Evolutionary conservation across 2,888 invertebrate species (phyloP).

Genomic region (Heliconius cydno): DNA sequence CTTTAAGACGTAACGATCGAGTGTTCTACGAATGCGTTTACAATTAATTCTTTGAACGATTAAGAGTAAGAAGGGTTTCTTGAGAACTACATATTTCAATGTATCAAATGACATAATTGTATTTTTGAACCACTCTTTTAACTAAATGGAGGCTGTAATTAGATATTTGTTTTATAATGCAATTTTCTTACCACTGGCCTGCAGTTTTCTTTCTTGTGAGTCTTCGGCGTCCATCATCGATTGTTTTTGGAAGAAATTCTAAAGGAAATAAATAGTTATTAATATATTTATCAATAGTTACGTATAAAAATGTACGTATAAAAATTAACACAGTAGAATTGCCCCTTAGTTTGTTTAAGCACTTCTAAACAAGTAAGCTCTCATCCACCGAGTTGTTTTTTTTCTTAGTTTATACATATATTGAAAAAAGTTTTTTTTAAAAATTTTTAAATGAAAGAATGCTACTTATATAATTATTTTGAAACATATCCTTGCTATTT

Average conservation of each 20-base stretch:
- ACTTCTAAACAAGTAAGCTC: too few relatives aligned
- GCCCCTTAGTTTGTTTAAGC: not conserved
- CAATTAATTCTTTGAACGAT: conserved; percentile 28
- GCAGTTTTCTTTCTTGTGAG: conserved; percentile 78
- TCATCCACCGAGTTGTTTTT: too few relatives aligned
- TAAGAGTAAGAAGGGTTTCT: conserved; percentile 19
- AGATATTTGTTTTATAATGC: not conserved
- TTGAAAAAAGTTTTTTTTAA: too few relatives aligned
- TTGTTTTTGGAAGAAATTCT: conserved; percentile 80
- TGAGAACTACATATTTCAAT: conserved; percentile 14
- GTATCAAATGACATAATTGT: conserved; percentile 16
- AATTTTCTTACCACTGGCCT: conserved; percentile 73
- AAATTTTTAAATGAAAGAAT: too few relatives aligned
- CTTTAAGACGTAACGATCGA: conserved; percentile 16
- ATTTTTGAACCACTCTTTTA: not conserved
- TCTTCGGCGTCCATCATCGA: conserved; percentile 76
- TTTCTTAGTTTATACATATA: too few relatives aligned
- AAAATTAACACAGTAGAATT: not conserved
- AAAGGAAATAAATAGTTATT: conserved; percentile 43
- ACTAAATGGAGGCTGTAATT: not conserved
- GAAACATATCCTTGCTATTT: not conserved
- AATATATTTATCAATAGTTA: not conserved
- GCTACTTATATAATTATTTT: too few relatives aligned
- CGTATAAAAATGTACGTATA: not conserved
- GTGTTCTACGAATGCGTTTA: conserved; percentile 23